Evolutionary conservation across 2,797 vertebrate genomes (phyloP), one percentile per base, ranked within the genome.

Genomic region (Oryzias dopingdopingensis): DNA sequence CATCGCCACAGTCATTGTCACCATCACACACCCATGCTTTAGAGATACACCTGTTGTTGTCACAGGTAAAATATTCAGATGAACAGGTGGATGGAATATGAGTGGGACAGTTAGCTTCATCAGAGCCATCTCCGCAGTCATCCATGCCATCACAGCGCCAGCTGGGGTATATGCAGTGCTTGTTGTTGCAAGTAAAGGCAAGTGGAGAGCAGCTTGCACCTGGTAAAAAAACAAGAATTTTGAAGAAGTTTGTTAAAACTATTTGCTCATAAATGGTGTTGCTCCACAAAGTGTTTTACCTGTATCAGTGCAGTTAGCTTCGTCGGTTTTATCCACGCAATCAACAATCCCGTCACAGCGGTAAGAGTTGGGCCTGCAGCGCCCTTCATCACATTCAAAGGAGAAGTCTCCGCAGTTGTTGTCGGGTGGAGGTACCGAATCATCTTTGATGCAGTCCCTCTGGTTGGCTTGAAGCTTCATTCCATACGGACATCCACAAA

Each of bases 401-500:
- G 95, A 87, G 23, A 88, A 87, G 15, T 85, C 76, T 0, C 94
- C 95, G 53, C 96, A 98, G 60, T 87, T 92, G 58, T 87, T 92
- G 55, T 93, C 91, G 12, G 93, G 94, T 0, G 95, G 94, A 10
- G 93, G 86, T 0, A 83, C 85, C 2, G 92, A 92, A 4, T 92
- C 91, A 14, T 97, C 93, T 58, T 93, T 93, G 55, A 93, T 55
- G 2, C 96, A 98, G 0, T 92, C 91, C 67, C 88, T 77, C n/a
- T 92, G 89, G 85, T 95, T 92, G 42, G 70, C 32, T 66, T 88
- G 82, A 45, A 96, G 88, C 52, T 91, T 96, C 96, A 96, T 97
- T 46, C 96, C 95, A 2, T 94, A 95, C 0, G 96, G 96, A 71
- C 96, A 98, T 40, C 95, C 94, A 51, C 96, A 98, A 48, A 95